Conservation (phyloP, 1,140 invertebrate genomes). For the Ips typographus region DNA sequence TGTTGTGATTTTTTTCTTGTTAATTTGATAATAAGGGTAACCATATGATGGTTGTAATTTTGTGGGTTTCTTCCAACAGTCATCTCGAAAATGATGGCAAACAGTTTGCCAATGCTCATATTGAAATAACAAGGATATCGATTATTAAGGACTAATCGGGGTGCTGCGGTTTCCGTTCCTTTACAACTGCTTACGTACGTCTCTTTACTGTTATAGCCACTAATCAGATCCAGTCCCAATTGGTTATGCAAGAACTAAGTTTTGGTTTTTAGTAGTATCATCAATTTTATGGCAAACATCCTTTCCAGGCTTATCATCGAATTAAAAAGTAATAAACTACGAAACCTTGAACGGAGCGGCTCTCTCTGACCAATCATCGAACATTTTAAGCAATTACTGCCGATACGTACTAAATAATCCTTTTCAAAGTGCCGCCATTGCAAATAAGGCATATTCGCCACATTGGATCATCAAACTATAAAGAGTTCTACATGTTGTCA, state of each 20-base stretch:
- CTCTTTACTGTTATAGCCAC: background rate
- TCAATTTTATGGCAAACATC: background rate
- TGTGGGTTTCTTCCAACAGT: background rate
- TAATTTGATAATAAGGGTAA: too few relatives aligned
- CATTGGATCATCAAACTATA: background rate
- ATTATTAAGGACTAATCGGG: background rate
- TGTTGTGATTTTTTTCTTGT: too few relatives aligned
- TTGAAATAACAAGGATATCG: conserved; percentile 1
- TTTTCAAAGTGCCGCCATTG: conserved; percentile 28
- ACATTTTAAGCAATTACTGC: conserved; percentile 32
- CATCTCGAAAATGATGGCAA: background rate
- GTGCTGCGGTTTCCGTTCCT: background rate
- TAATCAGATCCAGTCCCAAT: too few relatives aligned
- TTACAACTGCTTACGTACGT: background rate
- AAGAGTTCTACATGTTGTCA: background rate
- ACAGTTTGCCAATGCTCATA: background rate
- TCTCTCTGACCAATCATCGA: conserved; percentile 32
- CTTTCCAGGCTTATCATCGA: conserved; percentile 29
- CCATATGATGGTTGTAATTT: background rate
- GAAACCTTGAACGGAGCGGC: conserved; percentile 23
- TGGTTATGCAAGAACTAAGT: too few relatives aligned
- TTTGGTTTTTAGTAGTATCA: too few relatives aligned
- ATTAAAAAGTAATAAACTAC: conserved; percentile 30
- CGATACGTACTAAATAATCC: conserved; percentile 34
- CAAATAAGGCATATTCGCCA: conserved; percentile 20